These are phyloP conservation scores for Pogonocichla stellata DNA, from an alignment of 2,113 vertebrate genomes.

Conservation along the genomic window DNA sequence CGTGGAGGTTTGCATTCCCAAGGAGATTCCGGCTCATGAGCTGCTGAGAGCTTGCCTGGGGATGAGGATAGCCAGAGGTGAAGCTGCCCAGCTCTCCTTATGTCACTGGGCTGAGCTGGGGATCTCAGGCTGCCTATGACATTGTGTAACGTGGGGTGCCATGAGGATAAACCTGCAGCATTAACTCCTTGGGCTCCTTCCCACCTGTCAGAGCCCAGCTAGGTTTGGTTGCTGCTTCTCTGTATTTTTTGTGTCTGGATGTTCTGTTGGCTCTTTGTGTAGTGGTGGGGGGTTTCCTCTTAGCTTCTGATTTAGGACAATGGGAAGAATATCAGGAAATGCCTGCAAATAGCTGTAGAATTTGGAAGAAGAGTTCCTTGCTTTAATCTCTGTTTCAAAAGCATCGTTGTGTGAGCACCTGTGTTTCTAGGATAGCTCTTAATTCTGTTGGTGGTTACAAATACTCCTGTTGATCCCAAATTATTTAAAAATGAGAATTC, in stretches of 20 bases:
- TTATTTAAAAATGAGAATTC: background rate
- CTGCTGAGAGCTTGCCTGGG: background rate
- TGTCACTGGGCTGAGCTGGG: constrained; percentile 3
- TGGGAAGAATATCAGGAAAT: background rate
- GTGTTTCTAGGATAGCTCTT: background rate
- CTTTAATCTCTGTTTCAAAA: background rate
- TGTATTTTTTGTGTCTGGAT: background rate
- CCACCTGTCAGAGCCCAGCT: fast-evolving
- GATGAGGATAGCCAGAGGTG: background rate
- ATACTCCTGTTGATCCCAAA: background rate
- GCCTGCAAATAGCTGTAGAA: background rate
- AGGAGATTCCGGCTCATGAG: background rate
- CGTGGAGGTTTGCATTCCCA: background rate
- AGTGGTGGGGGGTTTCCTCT: background rate
- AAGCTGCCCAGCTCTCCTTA: background rate
- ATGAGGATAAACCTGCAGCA: background rate
- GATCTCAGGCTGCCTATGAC: background rate
- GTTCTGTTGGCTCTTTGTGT: background rate
- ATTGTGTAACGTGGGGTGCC: background rate
- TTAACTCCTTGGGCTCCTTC: background rate
- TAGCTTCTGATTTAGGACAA: background rate
- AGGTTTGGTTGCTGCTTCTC: background rate
- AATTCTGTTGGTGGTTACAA: background rate
- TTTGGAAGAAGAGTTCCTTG: background rate
- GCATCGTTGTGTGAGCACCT: background rate